Base-by-base conservation (phyloP, 2,888 invertebrate genomes). In the Hecatera dysodea region DNA sequence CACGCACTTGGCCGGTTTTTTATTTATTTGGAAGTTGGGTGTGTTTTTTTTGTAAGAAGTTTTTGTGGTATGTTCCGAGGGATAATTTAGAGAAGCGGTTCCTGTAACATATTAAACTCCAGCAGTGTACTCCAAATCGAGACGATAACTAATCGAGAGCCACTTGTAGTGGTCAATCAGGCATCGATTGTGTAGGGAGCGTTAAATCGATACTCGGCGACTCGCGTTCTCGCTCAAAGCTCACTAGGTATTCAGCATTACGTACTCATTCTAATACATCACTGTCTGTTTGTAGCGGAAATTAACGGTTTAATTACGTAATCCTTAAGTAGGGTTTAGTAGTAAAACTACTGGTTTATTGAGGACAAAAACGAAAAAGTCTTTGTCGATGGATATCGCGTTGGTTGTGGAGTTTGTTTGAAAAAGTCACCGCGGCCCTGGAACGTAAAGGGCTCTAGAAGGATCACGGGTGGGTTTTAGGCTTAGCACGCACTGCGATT, bases 181-280 rank as follows among this genome's bases (percentile, higher is more conserved):
- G 63, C 62, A 80, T 82, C 67, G 75, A 80, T 78, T 77, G 17
- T 75, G 48, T 50, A 65, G 60, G 63, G 70, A 59, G 68, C 60
- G 67, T 78, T 74, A 70, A 84, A 84, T 85, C 84, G 83, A 84
- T 84, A 84, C 56, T 66, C 73, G 44, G 6, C 27, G 55, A 59
- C 55, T 63, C 50, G 66, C 62, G 55, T 71, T 27, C 52, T 29
- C 33, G 12, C 33, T 64, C 48, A 56, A 29, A 39, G 60, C 33
- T 42, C 62, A 52, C 50, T 19, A 65, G 24, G 80, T 74, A 67
- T 66, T 79, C 44, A 79, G n/a, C n/a, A n/a, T n/a, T n/a, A 44
- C 22, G 22, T 27, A 19, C 24, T 44, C 24, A 29, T 24, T 44
- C 11, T 29, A 50, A 24, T 11, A 46, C 42, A 62, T 27, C 17